A percentile compares a stretch with the other conserved stretches of the same genome.
These are phyloP conservation scores for Rapana venosa DNA, from an alignment of 2,888 invertebrate species.

Conservation along the genomic window DNA sequence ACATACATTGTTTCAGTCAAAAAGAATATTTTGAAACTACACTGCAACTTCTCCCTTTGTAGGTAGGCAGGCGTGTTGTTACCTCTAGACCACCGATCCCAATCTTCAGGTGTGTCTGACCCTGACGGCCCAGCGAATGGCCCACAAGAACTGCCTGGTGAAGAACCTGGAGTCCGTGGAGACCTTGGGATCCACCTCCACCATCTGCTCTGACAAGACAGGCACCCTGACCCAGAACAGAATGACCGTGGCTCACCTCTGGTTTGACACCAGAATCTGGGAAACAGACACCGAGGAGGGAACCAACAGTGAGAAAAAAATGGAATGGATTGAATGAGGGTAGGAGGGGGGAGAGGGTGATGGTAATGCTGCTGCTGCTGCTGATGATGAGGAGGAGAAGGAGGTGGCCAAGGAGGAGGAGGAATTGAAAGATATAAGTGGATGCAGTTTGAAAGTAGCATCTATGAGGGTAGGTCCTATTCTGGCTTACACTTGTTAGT, in stretches of 20 bases:
- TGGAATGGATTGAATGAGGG: too few relatives aligned
- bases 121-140: constrained; percentile 99
- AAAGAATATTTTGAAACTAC: too few relatives aligned
- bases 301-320: background rate
- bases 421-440: too few relatives aligned
- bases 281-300: background rate
- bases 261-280: constrained; percentile 15
- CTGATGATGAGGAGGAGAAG: background rate
- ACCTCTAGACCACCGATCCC: too few relatives aligned
- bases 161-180: constrained; percentile 99
- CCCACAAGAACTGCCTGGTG: constrained; percentile 98
- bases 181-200: constrained; percentile 92
- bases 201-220: constrained; percentile 99
- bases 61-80: too few relatives aligned
- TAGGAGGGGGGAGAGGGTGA: too few relatives aligned
- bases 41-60: too few relatives aligned
- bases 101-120: constrained; percentile 89
- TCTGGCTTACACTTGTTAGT: too few relatives aligned
- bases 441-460: too few relatives aligned
- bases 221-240: constrained; percentile 92
- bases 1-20: too few relatives aligned
- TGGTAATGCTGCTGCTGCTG: background rate
- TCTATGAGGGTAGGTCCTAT: too few relatives aligned
- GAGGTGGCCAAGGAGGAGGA: too few relatives aligned
- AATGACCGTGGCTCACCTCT: constrained; percentile 19